Conservation (phyloP, 2,888 invertebrate genomes). For the Drosophila borealis region DNA sequence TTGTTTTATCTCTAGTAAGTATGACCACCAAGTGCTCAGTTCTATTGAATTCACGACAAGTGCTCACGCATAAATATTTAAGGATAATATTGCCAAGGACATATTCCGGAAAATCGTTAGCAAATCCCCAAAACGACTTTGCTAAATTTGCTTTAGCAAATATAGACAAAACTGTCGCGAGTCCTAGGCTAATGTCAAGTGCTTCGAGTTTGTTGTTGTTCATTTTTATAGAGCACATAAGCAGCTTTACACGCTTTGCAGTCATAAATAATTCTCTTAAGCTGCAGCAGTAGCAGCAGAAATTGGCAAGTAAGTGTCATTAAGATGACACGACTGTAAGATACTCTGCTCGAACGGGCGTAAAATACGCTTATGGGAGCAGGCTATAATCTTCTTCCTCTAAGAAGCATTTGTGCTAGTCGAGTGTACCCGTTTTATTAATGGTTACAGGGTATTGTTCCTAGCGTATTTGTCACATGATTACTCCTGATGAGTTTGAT, state of each 20-base stretch:
- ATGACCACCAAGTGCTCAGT: too few species aligned
- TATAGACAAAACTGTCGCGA: not conserved
- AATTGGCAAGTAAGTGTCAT: too few species aligned
- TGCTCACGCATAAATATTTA: not conserved
- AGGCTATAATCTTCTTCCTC: too few species aligned
- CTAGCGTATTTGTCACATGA: constrained; percentile 20
- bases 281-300: not conserved
- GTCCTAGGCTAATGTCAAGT: constrained; percentile 20
- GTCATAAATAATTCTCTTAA: constrained; percentile 35
- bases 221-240: constrained; percentile 35
- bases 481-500: constrained; percentile 1
- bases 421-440: too few species aligned
- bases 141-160: constrained; percentile 5
- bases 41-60: not conserved
- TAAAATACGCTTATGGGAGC: too few species aligned
- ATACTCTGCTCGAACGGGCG: not conserved
- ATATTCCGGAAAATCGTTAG: too few species aligned
- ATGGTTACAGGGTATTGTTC: not conserved
- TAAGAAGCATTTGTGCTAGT: too few species aligned
- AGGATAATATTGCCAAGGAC: not conserved
- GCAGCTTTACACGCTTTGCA: constrained; percentile 26
- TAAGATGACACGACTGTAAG: not conserved
- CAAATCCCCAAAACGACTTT: not conserved
- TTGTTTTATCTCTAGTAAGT: not conserved
- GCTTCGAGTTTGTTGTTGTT: constrained; percentile 2